phyloP scores from a whole-genome alignment of 2,888 invertebrate species.

The Cabera pusaria region DNA sequence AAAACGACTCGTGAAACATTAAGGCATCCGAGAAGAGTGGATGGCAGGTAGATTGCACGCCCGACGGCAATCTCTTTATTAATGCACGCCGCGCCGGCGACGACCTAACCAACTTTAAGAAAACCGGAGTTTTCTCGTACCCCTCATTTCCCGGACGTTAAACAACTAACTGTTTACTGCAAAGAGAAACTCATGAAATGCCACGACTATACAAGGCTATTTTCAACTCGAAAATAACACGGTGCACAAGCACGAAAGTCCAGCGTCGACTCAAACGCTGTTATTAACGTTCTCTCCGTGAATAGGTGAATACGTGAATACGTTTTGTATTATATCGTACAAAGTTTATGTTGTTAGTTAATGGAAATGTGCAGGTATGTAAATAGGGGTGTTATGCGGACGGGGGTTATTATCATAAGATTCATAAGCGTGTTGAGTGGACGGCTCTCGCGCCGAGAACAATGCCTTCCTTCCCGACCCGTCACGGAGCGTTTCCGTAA shows the following conservation, averaged over 20 bases:
- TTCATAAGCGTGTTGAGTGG: constrained; percentile 35
- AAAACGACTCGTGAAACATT: constrained; percentile 26
- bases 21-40: constrained; percentile 16
- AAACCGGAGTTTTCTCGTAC: constrained; percentile 50
- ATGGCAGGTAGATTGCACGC: constrained; percentile 46
- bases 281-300: constrained; percentile 52
- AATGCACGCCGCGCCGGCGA: constrained; percentile 45
- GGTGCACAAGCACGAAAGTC: constrained; percentile 43
- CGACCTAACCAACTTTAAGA: constrained; percentile 65
- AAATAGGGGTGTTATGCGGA: constrained; percentile 50
- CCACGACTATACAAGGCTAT: constrained; percentile 55
- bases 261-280: constrained; percentile 46
- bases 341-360: constrained; percentile 45
- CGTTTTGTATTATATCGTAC: constrained; percentile 29
- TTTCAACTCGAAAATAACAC: constrained; percentile 63
- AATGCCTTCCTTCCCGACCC: constrained; percentile 50
- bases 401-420: constrained; percentile 31
- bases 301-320: constrained; percentile 34
- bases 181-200: constrained; percentile 58
- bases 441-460: constrained; percentile 54
- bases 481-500: no score
- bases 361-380: constrained; percentile 53
- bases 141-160: constrained; percentile 56
- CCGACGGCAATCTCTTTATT: constrained; percentile 53
- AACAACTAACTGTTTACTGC: constrained; percentile 69